phyloP scores from a whole-genome alignment of 2,113 vertebrate genomes.

The Addax nasomaculatus region DNA sequence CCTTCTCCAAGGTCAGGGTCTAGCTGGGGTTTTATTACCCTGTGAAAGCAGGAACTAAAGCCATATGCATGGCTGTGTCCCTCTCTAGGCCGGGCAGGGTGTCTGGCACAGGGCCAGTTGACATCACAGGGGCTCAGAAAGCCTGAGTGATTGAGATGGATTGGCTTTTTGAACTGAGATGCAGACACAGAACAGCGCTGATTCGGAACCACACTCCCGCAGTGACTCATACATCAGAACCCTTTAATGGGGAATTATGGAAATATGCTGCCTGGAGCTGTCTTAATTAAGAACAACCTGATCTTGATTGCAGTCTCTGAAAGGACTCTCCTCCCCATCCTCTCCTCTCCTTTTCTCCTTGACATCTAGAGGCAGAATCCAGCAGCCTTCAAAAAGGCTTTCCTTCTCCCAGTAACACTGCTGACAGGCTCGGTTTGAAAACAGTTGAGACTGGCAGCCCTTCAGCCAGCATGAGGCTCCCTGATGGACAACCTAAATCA shows the following conservation, averaged over 20 bases:
- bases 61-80: neutral
- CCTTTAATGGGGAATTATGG: slow-evolving; percentile 36
- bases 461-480: neutral
- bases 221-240: neutral
- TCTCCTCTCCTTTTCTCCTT: slow-evolving; percentile 28
- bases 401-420: neutral
- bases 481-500: neutral
- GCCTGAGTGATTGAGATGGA: neutral
- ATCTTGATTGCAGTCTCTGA: slow-evolving; percentile 20
- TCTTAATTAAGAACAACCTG: slow-evolving; percentile 44
- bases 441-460: neutral
- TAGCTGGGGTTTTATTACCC: neutral
- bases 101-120: neutral
- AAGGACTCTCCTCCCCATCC: neutral
- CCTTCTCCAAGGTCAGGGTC: neutral
- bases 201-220: neutral
- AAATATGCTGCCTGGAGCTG: slow-evolving; percentile 25
- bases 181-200: neutral
- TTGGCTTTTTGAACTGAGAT: slow-evolving; percentile 24
- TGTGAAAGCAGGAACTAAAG: neutral
- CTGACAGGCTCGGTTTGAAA: neutral
- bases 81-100: neutral
- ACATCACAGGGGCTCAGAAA: neutral
- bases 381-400: neutral
- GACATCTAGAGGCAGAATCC: neutral